phyloP scores from a whole-genome alignment of 2,888 invertebrate species.

The Drosophila borborema region DNA sequence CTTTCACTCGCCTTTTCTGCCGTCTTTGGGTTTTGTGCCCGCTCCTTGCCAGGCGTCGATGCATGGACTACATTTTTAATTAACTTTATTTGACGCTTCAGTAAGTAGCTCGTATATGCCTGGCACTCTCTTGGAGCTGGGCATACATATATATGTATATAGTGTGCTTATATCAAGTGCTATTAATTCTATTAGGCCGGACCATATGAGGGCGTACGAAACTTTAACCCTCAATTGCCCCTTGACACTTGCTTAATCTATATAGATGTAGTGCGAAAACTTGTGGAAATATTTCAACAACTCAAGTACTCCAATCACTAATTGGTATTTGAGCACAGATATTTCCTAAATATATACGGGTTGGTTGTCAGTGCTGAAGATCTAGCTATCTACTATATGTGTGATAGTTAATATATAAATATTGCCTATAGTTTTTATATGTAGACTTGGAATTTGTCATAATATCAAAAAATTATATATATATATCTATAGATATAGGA shows the following conservation, averaged over 20 bases:
- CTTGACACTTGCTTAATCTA: slow-evolving; percentile 37
- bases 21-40: slow-evolving; percentile 3
- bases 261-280: neutral
- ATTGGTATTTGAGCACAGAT: slow-evolving; percentile 23
- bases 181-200: slow-evolving; percentile 65
- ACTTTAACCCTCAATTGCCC: slow-evolving; percentile 42
- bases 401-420: neutral
- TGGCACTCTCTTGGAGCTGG: slow-evolving; percentile 23
- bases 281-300: slow-evolving; percentile 20
- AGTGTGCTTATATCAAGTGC: slow-evolving; percentile 44
- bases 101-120: slow-evolving; percentile 61
- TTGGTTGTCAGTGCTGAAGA: neutral
- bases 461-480: too few species aligned
- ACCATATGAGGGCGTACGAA: slow-evolving; percentile 36
- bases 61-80: slow-evolving; percentile 76
- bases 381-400: neutral
- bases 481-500: too few species aligned
- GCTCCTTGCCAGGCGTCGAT: slow-evolving; percentile 24
- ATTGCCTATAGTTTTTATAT: neutral
- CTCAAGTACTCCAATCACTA: slow-evolving; percentile 41
- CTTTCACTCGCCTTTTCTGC: neutral
- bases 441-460: neutral
- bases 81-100: slow-evolving; percentile 84
- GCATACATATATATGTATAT: slow-evolving; percentile 22
- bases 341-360: slow-evolving; percentile 8